These are phyloP conservation scores for Noctua comes DNA, from an alignment of 2,888 invertebrate species.

Conservation along the genomic window DNA sequence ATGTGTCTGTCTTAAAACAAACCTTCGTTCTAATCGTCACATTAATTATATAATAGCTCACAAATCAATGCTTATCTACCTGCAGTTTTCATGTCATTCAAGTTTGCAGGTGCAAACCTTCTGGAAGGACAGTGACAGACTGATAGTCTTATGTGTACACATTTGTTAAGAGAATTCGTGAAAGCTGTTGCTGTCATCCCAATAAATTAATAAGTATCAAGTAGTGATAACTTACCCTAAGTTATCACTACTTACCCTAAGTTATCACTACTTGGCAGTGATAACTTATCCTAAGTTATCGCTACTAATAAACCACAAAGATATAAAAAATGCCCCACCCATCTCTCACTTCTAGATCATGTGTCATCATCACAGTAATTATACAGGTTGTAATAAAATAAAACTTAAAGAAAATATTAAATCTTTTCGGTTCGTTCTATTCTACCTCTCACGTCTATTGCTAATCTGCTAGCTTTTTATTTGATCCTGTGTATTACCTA, in stretches of 20 bases:
- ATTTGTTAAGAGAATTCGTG: constrained; percentile 2
- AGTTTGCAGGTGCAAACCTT: constrained; percentile 43
- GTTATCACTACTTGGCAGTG: too few relatives aligned
- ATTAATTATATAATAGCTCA: constrained; percentile 1
- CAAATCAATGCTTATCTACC: constrained; percentile 49
- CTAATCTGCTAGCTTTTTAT: too few relatives aligned
- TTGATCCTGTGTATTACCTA: not conserved
- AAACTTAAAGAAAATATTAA: not conserved
- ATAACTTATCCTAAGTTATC: too few relatives aligned
- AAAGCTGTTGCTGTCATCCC: not conserved
- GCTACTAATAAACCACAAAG: not conserved
- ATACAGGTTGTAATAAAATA: not conserved
- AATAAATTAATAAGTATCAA: not conserved
- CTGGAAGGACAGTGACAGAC: not conserved
- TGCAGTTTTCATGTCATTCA: constrained; percentile 15
- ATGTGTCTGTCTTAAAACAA: constrained; percentile 6
- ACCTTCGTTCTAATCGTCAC: constrained; percentile 30
- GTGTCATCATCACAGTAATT: not conserved
- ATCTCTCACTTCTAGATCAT: not conserved
- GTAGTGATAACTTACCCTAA: not conserved
- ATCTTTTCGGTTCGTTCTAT: not conserved
- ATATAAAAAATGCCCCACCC: not conserved
- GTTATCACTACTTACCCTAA: too few relatives aligned
- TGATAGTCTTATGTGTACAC: constrained; percentile 17
- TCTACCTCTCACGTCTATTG: not conserved